phyloP scores from a whole-genome alignment of 2,888 invertebrate genomes.

The Cheilosia variabilis region DNA sequence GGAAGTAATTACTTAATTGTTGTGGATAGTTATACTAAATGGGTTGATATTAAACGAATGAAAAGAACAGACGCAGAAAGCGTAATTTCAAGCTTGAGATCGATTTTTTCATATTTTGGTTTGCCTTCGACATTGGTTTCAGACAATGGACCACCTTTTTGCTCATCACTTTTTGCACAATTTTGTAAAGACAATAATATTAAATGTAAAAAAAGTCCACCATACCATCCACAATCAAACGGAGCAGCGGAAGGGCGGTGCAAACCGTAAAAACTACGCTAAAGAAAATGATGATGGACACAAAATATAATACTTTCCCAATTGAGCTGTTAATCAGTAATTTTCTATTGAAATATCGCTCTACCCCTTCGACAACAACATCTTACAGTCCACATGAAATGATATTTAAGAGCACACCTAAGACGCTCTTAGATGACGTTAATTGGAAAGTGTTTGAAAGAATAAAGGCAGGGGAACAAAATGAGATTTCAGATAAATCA shows the following conservation, averaged over 20 bases:
- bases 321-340: conserved; percentile 15
- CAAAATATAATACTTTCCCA: background rate
- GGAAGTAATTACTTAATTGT: conserved; percentile 22
- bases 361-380: conserved; percentile 20
- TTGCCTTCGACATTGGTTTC: conserved; percentile 71
- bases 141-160: conserved; percentile 31
- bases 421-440: background rate
- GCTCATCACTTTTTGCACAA: background rate
- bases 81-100: too few relatives aligned
- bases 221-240: background rate
- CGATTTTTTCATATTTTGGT: conserved; percentile 65
- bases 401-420: conserved; percentile 22
- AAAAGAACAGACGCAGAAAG: conserved; percentile 3
- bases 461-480: too few relatives aligned
- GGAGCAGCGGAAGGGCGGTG: background rate
- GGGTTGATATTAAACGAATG: conserved; percentile 34
- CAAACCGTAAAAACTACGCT: background rate
- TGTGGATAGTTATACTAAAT: conserved; percentile 38
- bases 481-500: too few relatives aligned
- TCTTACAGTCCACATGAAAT: conserved; percentile 17
- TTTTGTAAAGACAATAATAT: conserved; percentile 14
- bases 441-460: background rate
- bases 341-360: conserved; percentile 32
- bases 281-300: conserved; percentile 17
- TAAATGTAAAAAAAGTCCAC: conserved; percentile 25